These are phyloP conservation scores for silkworm (Bombyx mori) DNA, from an alignment of 1,140 invertebrate species.

Conservation along the genomic window DNA sequence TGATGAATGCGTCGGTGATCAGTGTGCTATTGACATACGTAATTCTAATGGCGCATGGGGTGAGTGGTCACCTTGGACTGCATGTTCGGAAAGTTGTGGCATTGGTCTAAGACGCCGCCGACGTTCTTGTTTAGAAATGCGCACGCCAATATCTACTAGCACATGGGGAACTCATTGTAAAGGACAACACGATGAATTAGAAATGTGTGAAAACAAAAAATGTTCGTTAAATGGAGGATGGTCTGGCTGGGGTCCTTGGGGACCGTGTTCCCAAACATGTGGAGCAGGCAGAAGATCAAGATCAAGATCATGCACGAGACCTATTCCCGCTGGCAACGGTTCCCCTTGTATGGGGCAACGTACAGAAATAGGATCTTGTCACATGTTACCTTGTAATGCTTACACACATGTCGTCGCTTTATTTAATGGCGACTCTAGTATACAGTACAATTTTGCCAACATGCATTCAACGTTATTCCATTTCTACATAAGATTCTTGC, in stretches of 20 bases:
- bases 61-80: constrained; percentile 44
- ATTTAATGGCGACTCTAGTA: constrained; percentile 48
- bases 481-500: constrained; percentile 50
- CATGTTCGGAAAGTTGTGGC: constrained; percentile 54
- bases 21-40: constrained; percentile 40
- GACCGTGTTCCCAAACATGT: constrained; percentile 50
- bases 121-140: constrained; percentile 41
- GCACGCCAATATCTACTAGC: constrained; percentile 16
- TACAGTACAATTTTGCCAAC: constrained; percentile 43
- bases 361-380: constrained; percentile 48
- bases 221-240: constrained; percentile 51
- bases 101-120: constrained; percentile 36
- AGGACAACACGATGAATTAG: constrained; percentile 48
- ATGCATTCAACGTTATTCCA: constrained; percentile 49
- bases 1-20: constrained; percentile 47
- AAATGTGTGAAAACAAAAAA: constrained; percentile 35
- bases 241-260: constrained; percentile 57
- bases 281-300: constrained; percentile 44
- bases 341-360: constrained; percentile 34
- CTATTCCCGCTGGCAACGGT: constrained; percentile 40
- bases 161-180: constrained; percentile 53
- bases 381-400: constrained; percentile 45
- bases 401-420: constrained; percentile 36
- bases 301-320: constrained; percentile 49
- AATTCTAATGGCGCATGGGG: constrained; percentile 36